These are phyloP conservation scores for Melanchra persicariae DNA, from an alignment of 2,888 invertebrate genomes.

Conservation along the genomic window DNA sequence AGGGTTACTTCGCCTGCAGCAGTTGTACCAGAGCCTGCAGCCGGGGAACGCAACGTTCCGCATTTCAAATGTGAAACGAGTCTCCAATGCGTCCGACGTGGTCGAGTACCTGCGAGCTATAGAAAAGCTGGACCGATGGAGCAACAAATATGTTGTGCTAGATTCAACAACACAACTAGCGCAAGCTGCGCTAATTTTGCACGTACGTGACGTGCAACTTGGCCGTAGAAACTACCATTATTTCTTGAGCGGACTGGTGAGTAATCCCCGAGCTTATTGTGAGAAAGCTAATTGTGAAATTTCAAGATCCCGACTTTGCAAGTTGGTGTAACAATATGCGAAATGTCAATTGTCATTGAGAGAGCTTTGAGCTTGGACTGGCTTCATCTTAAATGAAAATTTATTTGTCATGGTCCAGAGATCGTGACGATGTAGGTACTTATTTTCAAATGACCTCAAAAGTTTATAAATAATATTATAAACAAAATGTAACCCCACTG, in stretches of 20 bases:
- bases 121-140: conserved; percentile 95
- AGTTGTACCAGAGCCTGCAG: conserved; percentile 96
- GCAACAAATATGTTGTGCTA: conserved; percentile 96
- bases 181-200: conserved; percentile 95
- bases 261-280: conserved; percentile 77
- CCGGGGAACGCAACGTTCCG: conserved; percentile 96
- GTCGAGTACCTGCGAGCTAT: conserved; percentile 95
- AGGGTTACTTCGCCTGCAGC: conserved; percentile 97
- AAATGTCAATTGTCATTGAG: conserved; percentile 38
- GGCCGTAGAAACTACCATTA: conserved; percentile 98
- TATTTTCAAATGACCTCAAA: neutral
- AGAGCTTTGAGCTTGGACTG: conserved; percentile 19
- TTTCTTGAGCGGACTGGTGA: conserved; percentile 96
- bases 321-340: conserved; percentile 40
- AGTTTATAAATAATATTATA: neutral
- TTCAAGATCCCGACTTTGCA: conserved; percentile 40
- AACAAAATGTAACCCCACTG: neutral
- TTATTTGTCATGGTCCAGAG: neutral
- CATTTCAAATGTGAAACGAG: conserved; percentile 96
- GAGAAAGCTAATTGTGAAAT: conserved; percentile 54
- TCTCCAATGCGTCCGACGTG: conserved; percentile 95
- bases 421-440: no score
- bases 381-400: conserved; percentile 14
- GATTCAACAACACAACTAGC: conserved; percentile 97
- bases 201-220: conserved; percentile 96